Base-by-base conservation (phyloP, 2,888 invertebrate genomes). In the Drosophila emarginata region DNA sequence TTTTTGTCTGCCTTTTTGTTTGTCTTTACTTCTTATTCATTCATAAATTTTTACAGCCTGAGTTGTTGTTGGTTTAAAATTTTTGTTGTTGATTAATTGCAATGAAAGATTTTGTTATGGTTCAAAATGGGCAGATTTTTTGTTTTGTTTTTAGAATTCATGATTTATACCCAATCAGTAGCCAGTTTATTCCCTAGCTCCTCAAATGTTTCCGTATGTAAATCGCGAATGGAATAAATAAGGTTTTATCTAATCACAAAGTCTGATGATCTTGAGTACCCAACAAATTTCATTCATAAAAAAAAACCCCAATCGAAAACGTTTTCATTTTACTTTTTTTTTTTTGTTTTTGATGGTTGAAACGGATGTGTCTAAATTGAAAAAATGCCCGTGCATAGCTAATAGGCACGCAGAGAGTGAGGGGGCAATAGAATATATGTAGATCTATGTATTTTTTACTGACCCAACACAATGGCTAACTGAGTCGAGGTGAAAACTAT, bases 321-420 rank as follows among this genome's bases (percentile, higher is more conserved):
- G 6, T 6, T 32, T 45, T 21, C 45, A 45, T 21, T 21, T 11
- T 52, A 53, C 37, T 60, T 23, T 28, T 64, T 54, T 50, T 66
- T 69, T 39, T 12, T 12, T 36, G 45, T 14, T 32, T 50, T 14
- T 32, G 36, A 11, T 37, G 45, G 18, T 21, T 37, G 69, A 45
- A 81, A 69, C 82, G 82, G 82, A 82, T 81, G 72, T 75, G 72
- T 71, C 75, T 74, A 74, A 82, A 87, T 75, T 87, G 72, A 62
- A 56, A 68, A 79, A 82, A 78, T 83, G 77, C 78, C 79, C 63
- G 18, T n/a, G 59, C 72, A 63, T 75, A 68, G 67, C 74, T 72
- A 79, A 79, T 77, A 82, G 68, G 71, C 86, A 80, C 86, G 80
- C 76, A 62, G 62, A 39, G 36, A 53, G 37, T 39, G 58, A 32